Evolutionary conservation across 2,113 vertebrate genomes (phyloP), one percentile per base, ranked within the genome.

Genomic region (Carassius carassius): DNA sequence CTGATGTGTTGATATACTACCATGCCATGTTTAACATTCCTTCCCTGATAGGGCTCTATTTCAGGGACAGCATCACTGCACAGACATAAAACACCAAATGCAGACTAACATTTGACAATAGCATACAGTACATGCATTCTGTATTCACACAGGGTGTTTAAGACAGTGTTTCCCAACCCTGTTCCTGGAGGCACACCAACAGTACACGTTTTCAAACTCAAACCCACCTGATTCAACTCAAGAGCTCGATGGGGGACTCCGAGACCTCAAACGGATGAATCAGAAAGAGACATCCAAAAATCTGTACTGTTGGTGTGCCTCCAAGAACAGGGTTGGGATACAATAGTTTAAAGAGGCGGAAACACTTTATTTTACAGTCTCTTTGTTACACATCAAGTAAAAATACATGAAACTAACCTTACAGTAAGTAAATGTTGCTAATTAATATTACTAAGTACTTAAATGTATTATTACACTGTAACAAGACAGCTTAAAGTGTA

Each of bases 1-100:
- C 23, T 35, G 23, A 65, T 54, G 25, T 84, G 82, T 76, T 84
- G 83, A 67, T 75, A 56, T n/a, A 16, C 62, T 44, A 35, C 32
- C 44, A n/a, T 37, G 29, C 69, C 49, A 79, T 84, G 83, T 81
- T 84, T 84, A 83, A 87, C 70, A 81, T 69, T 70, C 80, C 74
- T 81, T 3, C n/a, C 47, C 63, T 84, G 21, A 79, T 49, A 70
- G 21, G 8, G 76, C 32, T 81, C 58, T 47, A 60, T 87, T 81
- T 87, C 72, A 80, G 47, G 21, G n/a, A 23, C 12, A 72, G 60
- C 37, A 81, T 67, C 41, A 49, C 41, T 63, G 3, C 60, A 37
- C 47, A 67, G 35, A 13, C 58, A 72, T 56, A 21, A 75, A 37
- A 63, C 25, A 47, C 11, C 44, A 74, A 74, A 79, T 58, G 79